Evolutionary conservation across 2,888 invertebrate species (phyloP).

Genomic region (Bellardia pandia): DNA sequence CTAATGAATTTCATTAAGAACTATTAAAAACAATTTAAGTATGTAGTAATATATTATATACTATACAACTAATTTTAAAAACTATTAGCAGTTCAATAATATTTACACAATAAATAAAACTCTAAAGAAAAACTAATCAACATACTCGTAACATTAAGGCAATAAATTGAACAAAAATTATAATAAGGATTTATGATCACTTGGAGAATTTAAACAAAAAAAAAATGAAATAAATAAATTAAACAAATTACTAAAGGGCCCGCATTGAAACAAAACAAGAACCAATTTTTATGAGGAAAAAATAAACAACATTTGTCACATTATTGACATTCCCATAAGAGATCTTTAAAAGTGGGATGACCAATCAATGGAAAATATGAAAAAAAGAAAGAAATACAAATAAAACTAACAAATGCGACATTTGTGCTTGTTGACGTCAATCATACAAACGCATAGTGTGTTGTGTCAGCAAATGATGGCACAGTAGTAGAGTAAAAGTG

Average conservation of each 20-base stretch:
- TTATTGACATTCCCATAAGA: constrained; percentile 54
- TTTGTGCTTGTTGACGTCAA: constrained; percentile 28
- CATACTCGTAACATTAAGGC: constrained; percentile 11
- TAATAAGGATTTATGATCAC: constrained; percentile 50
- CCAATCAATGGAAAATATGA: constrained; percentile 20
- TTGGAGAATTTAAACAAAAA: neutral
- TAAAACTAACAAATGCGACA: constrained; percentile 35
- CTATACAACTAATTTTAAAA: neutral
- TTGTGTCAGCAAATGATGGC: constrained; percentile 40
- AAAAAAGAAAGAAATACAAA: constrained; percentile 1
- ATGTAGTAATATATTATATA: neutral
- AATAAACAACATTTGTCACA: constrained; percentile 50
- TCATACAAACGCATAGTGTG: constrained; percentile 27
- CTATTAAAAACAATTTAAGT: neutral
- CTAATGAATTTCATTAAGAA: neutral
- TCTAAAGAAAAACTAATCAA: neutral
- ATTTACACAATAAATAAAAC: constrained; percentile 15
- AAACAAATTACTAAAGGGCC: constrained; percentile 35
- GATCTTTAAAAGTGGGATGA: constrained; percentile 38
- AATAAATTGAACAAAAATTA: constrained; percentile 57
- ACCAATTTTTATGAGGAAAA: constrained; percentile 13
- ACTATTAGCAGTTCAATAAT: constrained; percentile 57
- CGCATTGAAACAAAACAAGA: constrained; percentile 28
- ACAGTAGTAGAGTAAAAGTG: neutral
- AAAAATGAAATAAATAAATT: constrained; percentile 10